phyloP scores from a whole-genome alignment of 1,140 invertebrate genomes.

The Calosoma granatense region DNA sequence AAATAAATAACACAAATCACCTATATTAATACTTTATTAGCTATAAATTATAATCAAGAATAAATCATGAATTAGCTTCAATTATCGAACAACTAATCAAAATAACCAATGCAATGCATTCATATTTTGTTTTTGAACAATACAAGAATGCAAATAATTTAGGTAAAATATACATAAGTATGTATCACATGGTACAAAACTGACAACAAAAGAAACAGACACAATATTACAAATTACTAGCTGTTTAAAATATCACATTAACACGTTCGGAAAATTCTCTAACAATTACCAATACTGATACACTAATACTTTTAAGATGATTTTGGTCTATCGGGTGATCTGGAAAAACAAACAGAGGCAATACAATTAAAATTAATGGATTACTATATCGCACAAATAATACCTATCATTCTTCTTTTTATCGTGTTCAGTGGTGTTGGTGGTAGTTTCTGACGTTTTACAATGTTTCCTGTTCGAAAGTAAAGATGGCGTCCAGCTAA shows the following conservation, averaged over 20 bases:
- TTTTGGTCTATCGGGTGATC: background rate
- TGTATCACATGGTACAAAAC: background rate
- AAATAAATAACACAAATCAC: no score
- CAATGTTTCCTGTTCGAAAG: conserved; percentile 18
- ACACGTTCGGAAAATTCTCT: background rate
- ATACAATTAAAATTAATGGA: background rate
- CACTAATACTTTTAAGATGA: background rate
- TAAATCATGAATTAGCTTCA: no score
- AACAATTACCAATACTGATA: background rate
- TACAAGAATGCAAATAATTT: background rate
- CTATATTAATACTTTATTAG: no score
- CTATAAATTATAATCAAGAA: no score
- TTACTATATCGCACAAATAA: background rate
- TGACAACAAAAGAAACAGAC: no score
- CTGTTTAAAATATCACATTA: background rate
- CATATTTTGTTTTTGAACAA: no score
- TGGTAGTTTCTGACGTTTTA: background rate
- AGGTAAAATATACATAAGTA: background rate
- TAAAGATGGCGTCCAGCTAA: conserved; percentile 34
- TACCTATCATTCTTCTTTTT: background rate
- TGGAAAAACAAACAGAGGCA: background rate
- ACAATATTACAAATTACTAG: background rate
- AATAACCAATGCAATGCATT: no score
- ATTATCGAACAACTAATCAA: no score
- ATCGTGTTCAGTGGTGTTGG: background rate